Conservation (phyloP, 2,113 vertebrate genomes). For the Andinoacara biseriatus region DNA sequence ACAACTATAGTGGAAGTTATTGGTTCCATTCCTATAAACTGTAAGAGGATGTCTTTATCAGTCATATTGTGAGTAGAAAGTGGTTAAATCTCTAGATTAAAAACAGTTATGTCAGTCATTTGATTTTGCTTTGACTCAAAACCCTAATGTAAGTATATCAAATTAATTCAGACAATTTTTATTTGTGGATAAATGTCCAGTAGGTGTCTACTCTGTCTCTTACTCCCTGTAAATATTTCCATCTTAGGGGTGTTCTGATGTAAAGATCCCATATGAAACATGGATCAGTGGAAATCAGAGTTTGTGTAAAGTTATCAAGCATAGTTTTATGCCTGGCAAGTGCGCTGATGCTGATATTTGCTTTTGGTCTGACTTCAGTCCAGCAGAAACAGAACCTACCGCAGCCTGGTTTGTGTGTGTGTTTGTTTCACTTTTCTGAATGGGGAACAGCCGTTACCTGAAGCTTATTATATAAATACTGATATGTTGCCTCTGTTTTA, state of each 20-base stretch:
- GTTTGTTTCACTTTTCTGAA: background rate
- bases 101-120: background rate
- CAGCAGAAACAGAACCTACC: conserved; percentile 53
- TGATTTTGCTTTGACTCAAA: background rate
- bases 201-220: background rate
- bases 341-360: conserved; percentile 33
- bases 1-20: background rate
- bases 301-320: conserved; percentile 13
- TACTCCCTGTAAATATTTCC: background rate
- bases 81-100: background rate
- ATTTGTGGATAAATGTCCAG: background rate
- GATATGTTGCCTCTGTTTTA: background rate
- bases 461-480: conserved; percentile 10
- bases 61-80: background rate
- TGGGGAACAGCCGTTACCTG: background rate
- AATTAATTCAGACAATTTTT: background rate
- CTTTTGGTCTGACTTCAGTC: conserved; percentile 18
- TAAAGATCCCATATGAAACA: conserved; percentile 3
- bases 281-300: background rate
- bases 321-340: background rate
- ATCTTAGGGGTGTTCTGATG: background rate
- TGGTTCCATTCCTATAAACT: background rate
- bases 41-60: background rate
- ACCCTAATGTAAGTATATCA: background rate
- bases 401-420: conserved; percentile 16